A percentile compares a stretch with the other conserved stretches of the same genome.
Conservation (phyloP, 2,113 vertebrate genomes). For the Phyllopteryx taeniolatus region DNA sequence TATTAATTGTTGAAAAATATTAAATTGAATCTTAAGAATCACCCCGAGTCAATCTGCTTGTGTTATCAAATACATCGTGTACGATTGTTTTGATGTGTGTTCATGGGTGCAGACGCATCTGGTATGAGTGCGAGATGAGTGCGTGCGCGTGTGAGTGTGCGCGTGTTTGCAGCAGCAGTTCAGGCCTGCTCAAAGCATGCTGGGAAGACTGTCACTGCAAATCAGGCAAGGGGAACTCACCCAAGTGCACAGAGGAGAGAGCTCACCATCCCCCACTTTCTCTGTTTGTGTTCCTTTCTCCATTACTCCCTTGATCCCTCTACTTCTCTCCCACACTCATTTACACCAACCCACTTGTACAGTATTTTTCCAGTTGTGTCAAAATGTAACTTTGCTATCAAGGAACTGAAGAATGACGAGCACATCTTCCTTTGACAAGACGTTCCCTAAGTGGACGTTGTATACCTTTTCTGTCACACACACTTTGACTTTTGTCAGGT, state of each 20-base stretch:
- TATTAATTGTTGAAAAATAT: constrained; percentile 24
- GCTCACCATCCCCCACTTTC: constrained; percentile 70
- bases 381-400: constrained; percentile 26
- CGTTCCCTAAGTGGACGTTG: not conserved
- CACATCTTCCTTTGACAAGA: not conserved
- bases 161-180: constrained; percentile 71
- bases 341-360: constrained; percentile 43
- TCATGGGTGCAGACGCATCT: constrained; percentile 70
- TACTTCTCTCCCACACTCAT: constrained; percentile 47
- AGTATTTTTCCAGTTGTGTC: constrained; percentile 39
- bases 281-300: constrained; percentile 63
- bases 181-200: constrained; percentile 74
- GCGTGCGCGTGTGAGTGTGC: constrained; percentile 38
- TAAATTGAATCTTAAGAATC: constrained; percentile 39
- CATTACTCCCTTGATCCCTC: constrained; percentile 59
- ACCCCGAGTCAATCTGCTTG: constrained; percentile 38
- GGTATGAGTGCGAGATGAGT: constrained; percentile 53
- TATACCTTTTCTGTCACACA: not conserved
- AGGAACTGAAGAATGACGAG: constrained; percentile 7
- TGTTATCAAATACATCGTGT: constrained; percentile 61
- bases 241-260: constrained; percentile 71
- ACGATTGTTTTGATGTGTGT: constrained; percentile 67
- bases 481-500: not conserved
- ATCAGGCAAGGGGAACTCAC: constrained; percentile 73
- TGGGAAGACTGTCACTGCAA: constrained; percentile 75